phyloP scores from a whole-genome alignment of 2,797 vertebrate genomes.

The Streptopelia turtur region DNA sequence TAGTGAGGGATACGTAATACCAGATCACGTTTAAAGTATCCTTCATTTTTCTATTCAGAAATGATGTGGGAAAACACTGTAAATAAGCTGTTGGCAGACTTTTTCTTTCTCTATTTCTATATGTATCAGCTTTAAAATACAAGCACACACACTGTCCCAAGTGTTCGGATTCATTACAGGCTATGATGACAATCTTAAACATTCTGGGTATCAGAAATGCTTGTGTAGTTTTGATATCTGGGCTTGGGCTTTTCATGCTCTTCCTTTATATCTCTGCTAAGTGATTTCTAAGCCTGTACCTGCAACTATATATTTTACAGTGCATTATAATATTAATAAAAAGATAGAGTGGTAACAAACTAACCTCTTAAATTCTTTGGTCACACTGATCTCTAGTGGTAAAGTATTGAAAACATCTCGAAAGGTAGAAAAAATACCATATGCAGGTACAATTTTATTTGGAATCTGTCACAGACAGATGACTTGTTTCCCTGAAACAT shows the following conservation, averaged over 20 bases:
- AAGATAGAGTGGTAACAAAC: constrained; percentile 9
- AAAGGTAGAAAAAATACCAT: not conserved
- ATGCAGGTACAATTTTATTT: not conserved
- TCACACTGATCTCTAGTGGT: constrained; percentile 77
- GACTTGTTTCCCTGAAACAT: not conserved
- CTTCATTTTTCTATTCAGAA: not conserved
- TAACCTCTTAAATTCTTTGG: constrained; percentile 67
- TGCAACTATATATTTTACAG: constrained; percentile 20
- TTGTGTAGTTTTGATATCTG: constrained; percentile 39
- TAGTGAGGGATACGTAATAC: not conserved
- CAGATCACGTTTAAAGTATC: not conserved
- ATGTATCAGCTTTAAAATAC: not conserved
- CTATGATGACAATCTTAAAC: constrained; percentile 19
- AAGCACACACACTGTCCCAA: not conserved
- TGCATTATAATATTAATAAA: constrained; percentile 36
- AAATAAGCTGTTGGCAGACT: not conserved
- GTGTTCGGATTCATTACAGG: constrained; percentile 18
- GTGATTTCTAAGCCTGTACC: constrained; percentile 46
- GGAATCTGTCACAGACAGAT: not conserved
- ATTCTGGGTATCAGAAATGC: constrained; percentile 6
- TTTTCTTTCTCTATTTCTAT: not conserved
- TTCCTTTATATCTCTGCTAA: constrained; percentile 47
- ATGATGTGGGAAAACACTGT: not conserved
- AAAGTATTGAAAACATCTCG: constrained; percentile 7
- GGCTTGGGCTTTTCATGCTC: not conserved